These are phyloP conservation scores for Sitophilus oryzae DNA, from an alignment of 1,140 invertebrate species.

Conservation along the genomic window DNA sequence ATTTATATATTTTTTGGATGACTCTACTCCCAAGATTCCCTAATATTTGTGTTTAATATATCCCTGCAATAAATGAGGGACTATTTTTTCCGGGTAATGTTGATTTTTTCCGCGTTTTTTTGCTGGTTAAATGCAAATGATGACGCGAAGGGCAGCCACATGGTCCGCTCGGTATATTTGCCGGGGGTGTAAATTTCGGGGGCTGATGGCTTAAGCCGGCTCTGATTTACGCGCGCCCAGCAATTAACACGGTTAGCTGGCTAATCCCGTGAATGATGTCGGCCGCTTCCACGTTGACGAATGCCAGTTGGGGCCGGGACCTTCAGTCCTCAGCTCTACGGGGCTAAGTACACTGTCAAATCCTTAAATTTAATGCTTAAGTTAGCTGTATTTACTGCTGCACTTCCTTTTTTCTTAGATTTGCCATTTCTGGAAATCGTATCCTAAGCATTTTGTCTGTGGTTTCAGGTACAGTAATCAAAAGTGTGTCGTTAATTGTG, in stretches of 20 bases:
- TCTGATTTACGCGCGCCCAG: conserved; percentile 43
- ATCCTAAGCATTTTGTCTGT: conserved; percentile 11
- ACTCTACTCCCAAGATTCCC: too few relatives aligned
- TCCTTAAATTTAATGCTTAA: conserved; percentile 14
- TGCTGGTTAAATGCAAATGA: conserved; percentile 14
- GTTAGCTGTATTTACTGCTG: conserved; percentile 14
- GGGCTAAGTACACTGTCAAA: conserved; percentile 21
- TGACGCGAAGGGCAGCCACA: conserved; percentile 10
- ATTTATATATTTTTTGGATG: too few relatives aligned
- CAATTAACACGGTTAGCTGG: conserved; percentile 46
- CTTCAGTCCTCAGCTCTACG: conserved; percentile 4
- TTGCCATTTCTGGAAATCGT: neutral
- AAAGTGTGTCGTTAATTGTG: too few relatives aligned
- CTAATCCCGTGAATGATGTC: conserved; percentile 46
- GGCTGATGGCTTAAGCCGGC: conserved; percentile 44
- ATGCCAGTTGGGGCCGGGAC: conserved; percentile 28
- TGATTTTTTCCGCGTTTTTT: too few relatives aligned
- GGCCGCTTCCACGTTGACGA: conserved; percentile 33
- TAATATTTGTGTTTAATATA: too few relatives aligned
- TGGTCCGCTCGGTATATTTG: conserved; percentile 20
- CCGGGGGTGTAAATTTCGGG: conserved; percentile 41
- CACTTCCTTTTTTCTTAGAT: neutral
- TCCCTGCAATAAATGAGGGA: too few relatives aligned
- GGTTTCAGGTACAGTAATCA: conserved; percentile 27
- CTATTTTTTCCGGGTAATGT: too few relatives aligned